phyloP scores from a whole-genome alignment of 2,888 invertebrate species.

The Cheilosia soror region DNA sequence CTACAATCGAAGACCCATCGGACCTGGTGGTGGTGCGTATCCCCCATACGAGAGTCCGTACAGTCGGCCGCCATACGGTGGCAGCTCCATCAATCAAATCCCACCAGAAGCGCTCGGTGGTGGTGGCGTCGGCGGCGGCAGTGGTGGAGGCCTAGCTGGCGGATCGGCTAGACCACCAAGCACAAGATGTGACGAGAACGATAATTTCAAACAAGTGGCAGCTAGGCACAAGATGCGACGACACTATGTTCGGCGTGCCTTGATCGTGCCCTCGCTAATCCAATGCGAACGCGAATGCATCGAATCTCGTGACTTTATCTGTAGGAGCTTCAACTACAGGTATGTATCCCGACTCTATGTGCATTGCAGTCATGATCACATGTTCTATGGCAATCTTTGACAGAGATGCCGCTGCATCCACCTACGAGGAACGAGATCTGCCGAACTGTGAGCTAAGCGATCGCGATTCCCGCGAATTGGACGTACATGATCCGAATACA shows the following conservation, averaged over 20 bases:
- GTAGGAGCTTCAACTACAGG: conserved; percentile 94
- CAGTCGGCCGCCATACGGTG: conserved; percentile 80
- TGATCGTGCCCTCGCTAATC: conserved; percentile 89
- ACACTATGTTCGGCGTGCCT: conserved; percentile 90
- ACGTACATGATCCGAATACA: conserved; percentile 92
- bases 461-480: conserved; percentile 92
- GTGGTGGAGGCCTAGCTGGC: conserved; percentile 80
- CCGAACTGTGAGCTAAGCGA: conserved; percentile 95
- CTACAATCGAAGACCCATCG: conserved; percentile 79
- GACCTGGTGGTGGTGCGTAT: conserved; percentile 78
- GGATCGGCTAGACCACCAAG: conserved; percentile 83
- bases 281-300: conserved; percentile 94
- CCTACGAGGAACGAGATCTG: conserved; percentile 86
- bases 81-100: conserved; percentile 75
- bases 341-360: conserved; percentile 36
- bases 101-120: conserved; percentile 76
- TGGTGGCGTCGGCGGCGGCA: conserved; percentile 78
- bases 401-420: conserved; percentile 85
- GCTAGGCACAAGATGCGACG: conserved; percentile 91
- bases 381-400: conserved; percentile 39
- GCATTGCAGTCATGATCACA: conserved; percentile 21
- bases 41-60: conserved; percentile 81
- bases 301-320: conserved; percentile 92
- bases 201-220: conserved; percentile 93
- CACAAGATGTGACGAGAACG: conserved; percentile 90